Conservation (phyloP, 1,140 invertebrate genomes). For the Drosophila baimaii region DNA sequence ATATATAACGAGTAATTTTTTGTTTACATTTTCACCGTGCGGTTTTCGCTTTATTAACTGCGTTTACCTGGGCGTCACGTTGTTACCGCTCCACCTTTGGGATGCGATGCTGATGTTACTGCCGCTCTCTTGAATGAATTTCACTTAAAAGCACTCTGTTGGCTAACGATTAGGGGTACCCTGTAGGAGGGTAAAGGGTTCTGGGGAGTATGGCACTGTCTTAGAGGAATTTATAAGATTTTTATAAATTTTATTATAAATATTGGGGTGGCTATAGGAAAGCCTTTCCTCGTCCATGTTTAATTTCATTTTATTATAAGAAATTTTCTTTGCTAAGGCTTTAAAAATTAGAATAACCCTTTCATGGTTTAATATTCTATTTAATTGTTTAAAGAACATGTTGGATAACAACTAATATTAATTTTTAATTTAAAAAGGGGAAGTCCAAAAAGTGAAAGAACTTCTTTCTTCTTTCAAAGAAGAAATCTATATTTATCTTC, state of each 20-base stretch:
- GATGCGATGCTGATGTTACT: conserved; percentile 33
- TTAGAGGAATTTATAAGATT: too few species aligned
- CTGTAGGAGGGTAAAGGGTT: background rate
- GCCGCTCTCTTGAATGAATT: conserved; percentile 67
- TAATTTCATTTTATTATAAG: background rate
- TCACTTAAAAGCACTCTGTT: conserved; percentile 64
- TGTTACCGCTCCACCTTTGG: conserved; percentile 37
- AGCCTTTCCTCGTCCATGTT: too few species aligned
- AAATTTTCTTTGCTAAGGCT: background rate
- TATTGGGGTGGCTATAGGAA: background rate
- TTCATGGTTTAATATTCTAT: background rate
- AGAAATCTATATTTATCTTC: background rate
- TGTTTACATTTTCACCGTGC: conserved; percentile 80
- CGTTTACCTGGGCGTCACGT: conserved; percentile 66
- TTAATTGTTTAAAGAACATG: background rate
- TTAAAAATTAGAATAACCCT: background rate
- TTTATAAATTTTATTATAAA: background rate
- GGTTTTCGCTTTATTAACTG: conserved; percentile 80
- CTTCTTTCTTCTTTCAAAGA: too few species aligned
- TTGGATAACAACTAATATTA: background rate
- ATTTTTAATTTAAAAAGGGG: too few species aligned
- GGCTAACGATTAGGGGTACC: conserved; percentile 45
- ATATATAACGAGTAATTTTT: conserved; percentile 38
- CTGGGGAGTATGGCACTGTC: background rate
- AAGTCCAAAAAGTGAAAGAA: conserved; percentile 2